Base-by-base conservation (phyloP, 2,888 invertebrate species). In the Chouioia cunea region DNA sequence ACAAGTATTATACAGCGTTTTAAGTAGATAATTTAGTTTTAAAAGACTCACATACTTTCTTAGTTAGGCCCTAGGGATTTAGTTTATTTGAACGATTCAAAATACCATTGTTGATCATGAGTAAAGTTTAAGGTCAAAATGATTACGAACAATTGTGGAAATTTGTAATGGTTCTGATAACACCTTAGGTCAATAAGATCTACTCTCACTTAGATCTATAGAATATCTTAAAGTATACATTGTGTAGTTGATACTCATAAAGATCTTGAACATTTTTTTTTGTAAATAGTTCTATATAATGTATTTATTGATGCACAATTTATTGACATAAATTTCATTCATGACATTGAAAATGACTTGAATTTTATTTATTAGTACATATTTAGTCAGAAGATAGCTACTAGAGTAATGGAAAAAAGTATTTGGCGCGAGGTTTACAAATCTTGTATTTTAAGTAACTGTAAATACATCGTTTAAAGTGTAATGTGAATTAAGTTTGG, bases 231-330 rank as follows among this genome's bases (percentile, higher is more conserved):
- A 6, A 36, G 36, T 36, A 36, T 36, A 36, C 2, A 36, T 53
- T 53, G 36, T 53, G 63, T 53, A 53, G 22, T 63, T n/a, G 46
- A 50, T 10, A 62, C 20, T 50, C n/a, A 23, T 63, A 10, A 8
- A 53, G 53, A 44, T 20, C 14, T 53, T 22, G 53, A 53, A 20
- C 22, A 27, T n/a, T 53, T 23, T 52, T n/a, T 46, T 63, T 63
- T 63, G 52, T 63, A 53, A 22, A 63, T 53, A 63, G 44, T 44
- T 44, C 22, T 53, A 48, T 27, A 46, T 53, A 53, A 63, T 16
- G 53, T 63, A 63, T 63, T 63, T 62, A 62, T 62, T 63, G 53
- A 53, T 44, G 53, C 53, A 63, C 63, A 36, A 63, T 63, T 18
- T 53, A 46, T 36, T 36, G 36, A 36, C 36, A 53, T 63, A 63